Conservation (phyloP, 2,797 vertebrate species). For the Choloepus didactylus region DNA sequence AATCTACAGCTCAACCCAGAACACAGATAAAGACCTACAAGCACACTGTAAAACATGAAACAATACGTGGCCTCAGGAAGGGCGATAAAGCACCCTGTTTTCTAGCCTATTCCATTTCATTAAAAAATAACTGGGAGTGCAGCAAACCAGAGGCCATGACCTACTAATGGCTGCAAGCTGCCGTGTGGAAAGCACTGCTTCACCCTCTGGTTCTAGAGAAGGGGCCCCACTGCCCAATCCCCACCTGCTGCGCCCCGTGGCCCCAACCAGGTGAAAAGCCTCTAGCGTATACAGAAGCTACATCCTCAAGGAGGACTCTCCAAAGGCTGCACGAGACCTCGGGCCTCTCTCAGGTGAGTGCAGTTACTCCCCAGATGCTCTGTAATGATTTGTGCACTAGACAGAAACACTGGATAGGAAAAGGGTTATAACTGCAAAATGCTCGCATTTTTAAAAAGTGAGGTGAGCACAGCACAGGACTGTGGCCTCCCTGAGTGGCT, state of each 20-base stretch:
- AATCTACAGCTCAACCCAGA: no score
- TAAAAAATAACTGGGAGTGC: neutral
- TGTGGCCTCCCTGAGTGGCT: neutral
- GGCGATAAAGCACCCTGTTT: neutral
- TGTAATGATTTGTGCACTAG: neutral
- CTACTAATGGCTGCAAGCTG: neutral
- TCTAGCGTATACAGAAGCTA: neutral
- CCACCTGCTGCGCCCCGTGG: neutral
- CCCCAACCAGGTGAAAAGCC: neutral
- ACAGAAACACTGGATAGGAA: neutral
- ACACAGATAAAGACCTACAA: neutral
- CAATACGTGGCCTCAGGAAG: no score
- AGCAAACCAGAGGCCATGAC: neutral
- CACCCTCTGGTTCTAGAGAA: neutral
- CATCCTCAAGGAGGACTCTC: neutral
- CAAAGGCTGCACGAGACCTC: neutral
- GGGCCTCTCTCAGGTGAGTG: neutral
- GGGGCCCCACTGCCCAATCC: neutral
- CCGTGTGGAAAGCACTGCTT: neutral
- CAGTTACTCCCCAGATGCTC: accelerated
- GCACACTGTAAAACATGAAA: no score
- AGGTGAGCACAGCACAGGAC: neutral
- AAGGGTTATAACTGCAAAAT: neutral
- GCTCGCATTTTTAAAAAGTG: neutral
- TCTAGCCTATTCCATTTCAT: neutral